Conservation (phyloP, 1,140 invertebrate species). For the Cydia fagiglandana region DNA sequence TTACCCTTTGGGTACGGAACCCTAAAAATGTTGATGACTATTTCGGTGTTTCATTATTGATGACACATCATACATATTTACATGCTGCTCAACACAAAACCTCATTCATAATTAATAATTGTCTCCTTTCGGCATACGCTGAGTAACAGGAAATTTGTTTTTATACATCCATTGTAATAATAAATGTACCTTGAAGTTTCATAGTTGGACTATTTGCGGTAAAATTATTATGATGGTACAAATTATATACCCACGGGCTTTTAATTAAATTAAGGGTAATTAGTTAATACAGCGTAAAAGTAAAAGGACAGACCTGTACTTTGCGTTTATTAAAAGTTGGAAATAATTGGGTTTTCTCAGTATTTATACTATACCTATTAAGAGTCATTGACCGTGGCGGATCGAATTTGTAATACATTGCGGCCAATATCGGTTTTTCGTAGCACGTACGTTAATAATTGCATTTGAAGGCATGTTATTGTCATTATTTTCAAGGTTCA, state of each 20-base stretch:
- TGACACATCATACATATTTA: constrained; percentile 37
- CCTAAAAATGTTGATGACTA: neutral
- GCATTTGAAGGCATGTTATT: constrained; percentile 21
- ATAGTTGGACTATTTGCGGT: neutral
- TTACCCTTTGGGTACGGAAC: no score
- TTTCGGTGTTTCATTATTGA: constrained; percentile 3
- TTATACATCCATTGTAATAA: constrained; percentile 35
- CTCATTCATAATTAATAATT: constrained; percentile 74
- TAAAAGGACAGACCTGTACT: constrained; percentile 5
- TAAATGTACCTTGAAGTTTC: neutral
- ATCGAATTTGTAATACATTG: constrained; percentile 17
- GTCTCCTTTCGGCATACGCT: constrained; percentile 46
- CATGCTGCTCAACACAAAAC: constrained; percentile 58
- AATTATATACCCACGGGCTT: constrained; percentile 12
- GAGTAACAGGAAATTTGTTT: constrained; percentile 45
- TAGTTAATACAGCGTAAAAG: neutral
- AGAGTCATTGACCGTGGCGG: constrained; percentile 19
- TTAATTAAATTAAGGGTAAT: constrained; percentile 9
- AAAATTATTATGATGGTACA: neutral
- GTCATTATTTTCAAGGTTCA: constrained; percentile 4
- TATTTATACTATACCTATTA: neutral
- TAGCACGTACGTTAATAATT: constrained; percentile 23
- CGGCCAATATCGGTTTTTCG: neutral
- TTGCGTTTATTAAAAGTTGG: constrained; percentile 5
- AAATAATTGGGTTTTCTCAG: constrained; percentile 14